Percentiles rank a stretch among this genome's conserved stretches.
These are phyloP conservation scores for Neotoxoptera formosana DNA, from an alignment of 1,140 invertebrate genomes.

Conservation along the genomic window DNA sequence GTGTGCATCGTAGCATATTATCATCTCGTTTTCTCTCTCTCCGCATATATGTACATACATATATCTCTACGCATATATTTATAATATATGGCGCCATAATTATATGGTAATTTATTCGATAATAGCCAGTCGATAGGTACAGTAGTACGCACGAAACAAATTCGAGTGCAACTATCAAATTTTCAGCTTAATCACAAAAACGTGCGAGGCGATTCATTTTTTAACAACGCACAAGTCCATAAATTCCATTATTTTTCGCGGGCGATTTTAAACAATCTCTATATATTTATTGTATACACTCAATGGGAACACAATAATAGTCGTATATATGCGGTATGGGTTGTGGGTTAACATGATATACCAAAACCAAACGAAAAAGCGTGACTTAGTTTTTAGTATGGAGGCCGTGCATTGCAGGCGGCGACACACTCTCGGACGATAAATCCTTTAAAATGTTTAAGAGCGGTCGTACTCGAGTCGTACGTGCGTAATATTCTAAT, in stretches of 20 bases:
- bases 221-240: not conserved
- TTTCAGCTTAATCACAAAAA: not conserved
- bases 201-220: not conserved
- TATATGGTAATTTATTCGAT: not conserved
- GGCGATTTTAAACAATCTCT: not conserved
- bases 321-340: not conserved
- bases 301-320: not conserved
- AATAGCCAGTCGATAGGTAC: not conserved
- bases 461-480: not conserved
- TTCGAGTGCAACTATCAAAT: not conserved
- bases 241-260: not conserved
- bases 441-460: not conserved
- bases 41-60: no score
- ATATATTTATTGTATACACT: no score
- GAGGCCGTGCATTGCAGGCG: not conserved
- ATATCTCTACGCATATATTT: no score
- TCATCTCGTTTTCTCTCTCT: no score
- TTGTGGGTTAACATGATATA: not conserved
- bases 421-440: not conserved
- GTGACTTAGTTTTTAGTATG: not conserved
- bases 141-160: no score
- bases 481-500: not conserved
- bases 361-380: not conserved
- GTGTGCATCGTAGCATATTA: no score
- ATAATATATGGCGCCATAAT: not conserved